These are phyloP conservation scores for Chromobotia macracanthus DNA, from an alignment of 2,797 vertebrate species.

Conservation along the genomic window DNA sequence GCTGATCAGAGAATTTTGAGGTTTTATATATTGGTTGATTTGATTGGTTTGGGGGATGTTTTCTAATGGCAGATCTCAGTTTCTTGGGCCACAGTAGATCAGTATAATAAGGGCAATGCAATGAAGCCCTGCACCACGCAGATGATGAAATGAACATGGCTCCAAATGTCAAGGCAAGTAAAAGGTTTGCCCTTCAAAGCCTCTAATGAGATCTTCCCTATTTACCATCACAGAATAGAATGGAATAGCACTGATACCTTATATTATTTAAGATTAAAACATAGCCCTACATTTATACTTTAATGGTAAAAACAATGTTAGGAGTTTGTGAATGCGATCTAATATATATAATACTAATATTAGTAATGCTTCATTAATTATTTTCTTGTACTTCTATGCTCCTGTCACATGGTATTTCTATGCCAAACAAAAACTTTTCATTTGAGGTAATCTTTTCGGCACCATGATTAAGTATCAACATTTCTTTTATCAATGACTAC, in stretches of 20 bases:
- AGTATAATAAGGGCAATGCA: slow-evolving; percentile 30
- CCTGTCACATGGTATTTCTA: background rate
- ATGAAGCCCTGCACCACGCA: slow-evolving; percentile 42
- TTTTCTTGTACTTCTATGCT: background rate
- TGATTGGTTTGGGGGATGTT: background rate
- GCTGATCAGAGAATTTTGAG: slow-evolving; percentile 18
- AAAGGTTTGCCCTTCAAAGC: slow-evolving; percentile 69
- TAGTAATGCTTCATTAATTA: slow-evolving; percentile 1
- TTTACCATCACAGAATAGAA: slow-evolving; percentile 55
- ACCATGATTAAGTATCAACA: background rate
- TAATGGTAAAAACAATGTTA: background rate
- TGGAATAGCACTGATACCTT: background rate
- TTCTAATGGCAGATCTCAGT: background rate
- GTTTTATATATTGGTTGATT: no score
- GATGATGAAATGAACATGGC: slow-evolving; percentile 68
- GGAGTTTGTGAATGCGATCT: background rate
- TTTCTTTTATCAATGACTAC: background rate
- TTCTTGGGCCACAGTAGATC: slow-evolving; percentile 20
- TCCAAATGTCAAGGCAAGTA: slow-evolving; percentile 74
- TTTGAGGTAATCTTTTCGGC: background rate
- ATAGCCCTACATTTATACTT: background rate
- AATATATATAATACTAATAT: no score
- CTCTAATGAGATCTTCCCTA: slow-evolving; percentile 63
- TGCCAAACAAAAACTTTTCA: background rate
- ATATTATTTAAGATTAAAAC: background rate